Evolutionary conservation across 2,888 invertebrate genomes (phyloP).

Genomic region (Globia sparganii): DNA sequence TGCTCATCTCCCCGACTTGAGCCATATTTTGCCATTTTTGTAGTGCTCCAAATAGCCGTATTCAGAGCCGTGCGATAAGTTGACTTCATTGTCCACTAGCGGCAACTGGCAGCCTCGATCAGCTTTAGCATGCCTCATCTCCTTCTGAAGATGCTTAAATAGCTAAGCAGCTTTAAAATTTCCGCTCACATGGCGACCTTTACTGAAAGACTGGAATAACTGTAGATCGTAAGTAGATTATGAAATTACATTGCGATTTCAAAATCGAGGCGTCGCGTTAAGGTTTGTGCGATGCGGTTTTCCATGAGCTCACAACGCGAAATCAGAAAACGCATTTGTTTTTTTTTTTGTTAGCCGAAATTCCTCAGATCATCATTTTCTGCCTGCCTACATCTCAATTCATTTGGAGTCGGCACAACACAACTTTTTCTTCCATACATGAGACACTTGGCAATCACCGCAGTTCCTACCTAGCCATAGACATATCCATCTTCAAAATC

Average conservation of each 20-base stretch:
- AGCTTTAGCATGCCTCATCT: not conserved
- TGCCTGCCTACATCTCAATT: not conserved
- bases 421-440: too few relatives aligned
- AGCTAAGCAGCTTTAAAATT: not conserved
- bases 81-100: not conserved
- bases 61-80: not conserved
- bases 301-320: not conserved
- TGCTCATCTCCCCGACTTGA: not conserved
- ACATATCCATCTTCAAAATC: not conserved
- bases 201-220: not conserved
- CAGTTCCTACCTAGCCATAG: not conserved
- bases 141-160: not conserved
- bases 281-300: not conserved
- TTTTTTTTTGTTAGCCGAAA: too few relatives aligned
- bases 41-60: not conserved
- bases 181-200: not conserved
- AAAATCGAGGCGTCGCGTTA: not conserved
- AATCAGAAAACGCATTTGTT: not conserved
- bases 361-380: too few relatives aligned
- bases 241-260: too few relatives aligned
- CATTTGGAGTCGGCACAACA: too few relatives aligned
- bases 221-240: not conserved
- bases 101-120: not conserved
- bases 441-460: not conserved
- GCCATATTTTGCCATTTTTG: not conserved